Evolutionary conservation across 1,140 invertebrate genomes (phyloP), one percentile per base, ranked within the genome.

Genomic region (Himalopsyche phryganea): DNA sequence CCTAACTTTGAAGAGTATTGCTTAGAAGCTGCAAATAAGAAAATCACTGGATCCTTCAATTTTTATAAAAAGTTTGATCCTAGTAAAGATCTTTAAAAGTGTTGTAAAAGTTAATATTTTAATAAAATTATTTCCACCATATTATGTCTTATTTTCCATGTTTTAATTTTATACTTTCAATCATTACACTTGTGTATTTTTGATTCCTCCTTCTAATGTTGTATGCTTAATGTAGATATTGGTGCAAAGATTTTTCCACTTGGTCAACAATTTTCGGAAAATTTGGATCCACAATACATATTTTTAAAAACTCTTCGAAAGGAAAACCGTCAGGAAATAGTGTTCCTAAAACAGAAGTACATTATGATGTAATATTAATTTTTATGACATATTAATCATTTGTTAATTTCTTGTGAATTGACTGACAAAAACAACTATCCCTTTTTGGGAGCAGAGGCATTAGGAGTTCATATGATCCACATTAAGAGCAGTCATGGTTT

Each of bases 221-320:
- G n/a, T n/a, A n/a, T n/a, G n/a, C n/a, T 47, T 55, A 56, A 14
- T 49, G 20, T 14, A 52, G 38, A 42, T 40, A 59, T 33, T 49
- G 28, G 3, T 62, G 49, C 13, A 76, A 23, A 57, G 70, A 59
- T 42, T 68, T 67, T 63, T 74, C 65, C 7, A 69, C 67, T 65
- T 75, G 66, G 35, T 60, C 44, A 4, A 77, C 64, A 19, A 74
- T 20, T 53, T 69, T 61, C 0, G 72, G 71, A 59, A 77, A 76
- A 11, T 50, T 53, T 4, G 75, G 74, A 64, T 77, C 75, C 14
- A 75, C 32, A 15, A 77, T 61, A 55, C 73, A 77, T 11, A 71
- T 18, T 49, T 74, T 75, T 6, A 76, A 53, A 66, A 77, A 75
- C 45, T 70, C 67, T 5, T 65, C 65, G 20, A 69, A 68, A 3